Evolutionary conservation across 2,888 invertebrate species (phyloP), one percentile per base, ranked within the genome.

Genomic region (Neoaliturus tenellus): DNA sequence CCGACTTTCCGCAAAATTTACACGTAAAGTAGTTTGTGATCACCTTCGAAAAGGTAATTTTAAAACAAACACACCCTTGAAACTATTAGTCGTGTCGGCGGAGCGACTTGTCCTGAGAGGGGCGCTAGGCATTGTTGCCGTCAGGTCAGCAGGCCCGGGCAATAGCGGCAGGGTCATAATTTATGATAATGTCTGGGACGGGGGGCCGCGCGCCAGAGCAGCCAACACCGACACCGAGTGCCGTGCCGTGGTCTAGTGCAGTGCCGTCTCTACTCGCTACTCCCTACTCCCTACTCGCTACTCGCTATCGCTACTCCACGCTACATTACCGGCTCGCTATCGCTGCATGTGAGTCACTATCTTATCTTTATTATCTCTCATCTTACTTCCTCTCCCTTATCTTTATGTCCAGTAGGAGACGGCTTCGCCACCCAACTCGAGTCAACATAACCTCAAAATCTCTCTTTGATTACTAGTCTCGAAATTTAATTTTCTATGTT

Each of bases 381-480:
- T 75, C 75, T 10, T 48, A 23, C 25, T 28, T 75, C 69, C 35
- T 69, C 20, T 69, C n/a, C n/a, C 20, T 69, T 35, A 44, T 75
- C 75, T 28, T 48, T 25, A 44, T 48, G 39, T 48, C 35, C n/a
- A 41, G 1, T 39, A n/a, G 20, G 71, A 31, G 33, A 14, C 31
- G 31, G 67, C 31, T 20, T 31, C 67, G 25, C 62, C 62, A 62
- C 17, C 14, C 35, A 2, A 20, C 55, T 62, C 25, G 12, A 39
- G 71, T 71, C 31, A 25, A 75, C 75, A 75, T 75, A 75, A 75
- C 75, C 75, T 75, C 75, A 75, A 71, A 71, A 71, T n/a, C n/a
- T n/a, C n/a, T n/a, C n/a, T n/a, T n/a, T n/a, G n/a, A n/a, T n/a
- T n/a, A n/a, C n/a, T n/a, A n/a, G n/a, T n/a, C n/a, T n/a, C n/a